These are phyloP conservation scores for Engraulis encrasicolus DNA, from an alignment of 2,113 vertebrate genomes.

Conservation along the genomic window DNA sequence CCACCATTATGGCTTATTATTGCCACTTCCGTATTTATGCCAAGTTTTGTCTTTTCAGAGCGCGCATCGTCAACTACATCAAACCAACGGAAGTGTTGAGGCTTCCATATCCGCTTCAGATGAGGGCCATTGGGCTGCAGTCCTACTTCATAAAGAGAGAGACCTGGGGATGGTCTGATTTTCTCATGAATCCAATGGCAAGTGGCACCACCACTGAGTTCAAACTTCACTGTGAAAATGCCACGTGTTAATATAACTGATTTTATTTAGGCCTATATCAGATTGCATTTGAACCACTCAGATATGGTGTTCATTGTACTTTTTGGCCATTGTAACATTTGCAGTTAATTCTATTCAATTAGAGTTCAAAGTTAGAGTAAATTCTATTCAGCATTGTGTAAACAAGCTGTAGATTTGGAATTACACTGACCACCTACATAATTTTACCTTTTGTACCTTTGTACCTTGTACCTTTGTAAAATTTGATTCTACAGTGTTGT, in stretches of 20 bases:
- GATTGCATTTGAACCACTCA: too few species aligned
- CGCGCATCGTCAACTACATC: conserved; percentile 85
- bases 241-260: not conserved
- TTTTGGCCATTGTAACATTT: too few species aligned
- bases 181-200: conserved; percentile 92
- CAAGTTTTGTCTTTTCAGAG: conserved; percentile 63
- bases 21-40: not conserved
- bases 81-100: conserved; percentile 87
- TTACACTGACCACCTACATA: too few species aligned
- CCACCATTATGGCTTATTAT: not conserved
- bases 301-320: too few species aligned
- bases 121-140: conserved; percentile 85
- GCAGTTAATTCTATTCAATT: too few species aligned
- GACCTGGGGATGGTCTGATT: conserved; percentile 89
- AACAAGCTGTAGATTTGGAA: too few species aligned
- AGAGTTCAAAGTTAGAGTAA: too few species aligned
- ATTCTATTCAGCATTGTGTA: too few species aligned
- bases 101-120: conserved; percentile 84
- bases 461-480: too few species aligned
- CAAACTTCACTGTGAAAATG: not conserved
- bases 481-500: too few species aligned
- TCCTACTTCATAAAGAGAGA: conserved; percentile 89
- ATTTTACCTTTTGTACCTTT: too few species aligned
- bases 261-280: not conserved
- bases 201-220: not conserved